phyloP scores from a whole-genome alignment of 1,140 invertebrate genomes.

The Trichomalopsis sarcophagae region DNA sequence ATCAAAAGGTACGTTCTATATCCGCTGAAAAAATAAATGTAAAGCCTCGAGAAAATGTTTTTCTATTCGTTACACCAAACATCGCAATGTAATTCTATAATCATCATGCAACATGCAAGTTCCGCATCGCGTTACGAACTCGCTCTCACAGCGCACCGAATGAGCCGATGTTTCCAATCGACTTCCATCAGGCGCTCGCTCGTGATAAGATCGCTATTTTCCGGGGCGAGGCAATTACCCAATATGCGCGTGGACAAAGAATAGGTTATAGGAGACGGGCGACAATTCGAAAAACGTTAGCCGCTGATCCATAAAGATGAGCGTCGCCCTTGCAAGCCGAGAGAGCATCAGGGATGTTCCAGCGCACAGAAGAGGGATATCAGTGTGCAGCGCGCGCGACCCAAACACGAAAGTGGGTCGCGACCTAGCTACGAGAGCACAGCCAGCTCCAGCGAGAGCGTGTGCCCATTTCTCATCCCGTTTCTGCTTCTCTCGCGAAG shows the following conservation, averaged over 20 bases:
- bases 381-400: neutral
- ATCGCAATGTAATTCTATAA: too few species aligned
- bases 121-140: neutral
- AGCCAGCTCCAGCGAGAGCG: neutral
- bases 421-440: constrained; percentile 58
- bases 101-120: neutral
- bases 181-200: neutral
- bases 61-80: neutral
- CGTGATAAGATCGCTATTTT: neutral
- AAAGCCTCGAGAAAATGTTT: neutral
- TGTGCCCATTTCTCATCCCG: constrained; percentile 47
- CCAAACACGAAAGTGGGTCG: constrained; percentile 60
- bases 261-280: neutral
- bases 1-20: neutral
- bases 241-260: neutral
- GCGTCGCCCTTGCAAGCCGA: neutral
- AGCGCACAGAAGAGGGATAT: neutral
- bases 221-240: constrained; percentile 7
- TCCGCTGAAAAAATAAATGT: neutral
- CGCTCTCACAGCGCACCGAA: neutral
- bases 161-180: neutral
- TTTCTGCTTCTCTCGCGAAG: neutral
- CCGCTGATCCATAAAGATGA: neutral
- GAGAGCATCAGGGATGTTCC: neutral
- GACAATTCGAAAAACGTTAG: neutral